Evolutionary conservation across 2,797 vertebrate species (phyloP).

Genomic region (Amazona ochrocephala): DNA sequence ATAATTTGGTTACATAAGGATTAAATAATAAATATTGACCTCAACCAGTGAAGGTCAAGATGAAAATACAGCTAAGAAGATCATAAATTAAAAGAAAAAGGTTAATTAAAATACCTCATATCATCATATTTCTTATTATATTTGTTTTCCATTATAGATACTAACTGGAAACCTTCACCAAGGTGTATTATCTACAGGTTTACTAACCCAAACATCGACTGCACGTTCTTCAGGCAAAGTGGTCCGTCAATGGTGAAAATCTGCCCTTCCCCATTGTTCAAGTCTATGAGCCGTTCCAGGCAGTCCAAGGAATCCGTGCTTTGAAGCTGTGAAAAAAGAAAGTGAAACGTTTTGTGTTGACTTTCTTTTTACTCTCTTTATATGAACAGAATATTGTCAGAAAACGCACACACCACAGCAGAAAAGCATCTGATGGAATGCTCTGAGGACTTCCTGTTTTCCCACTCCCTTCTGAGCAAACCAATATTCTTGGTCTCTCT

Average conservation of each 20-base stretch:
- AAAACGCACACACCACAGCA: background rate
- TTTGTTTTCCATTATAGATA: background rate
- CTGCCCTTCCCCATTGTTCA: constrained; percentile 95
- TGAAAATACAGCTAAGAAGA: background rate
- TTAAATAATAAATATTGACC: background rate
- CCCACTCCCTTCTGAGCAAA: background rate
- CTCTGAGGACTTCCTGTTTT: background rate
- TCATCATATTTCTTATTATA: background rate
- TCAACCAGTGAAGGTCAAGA: background rate
- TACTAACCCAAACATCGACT: constrained; percentile 97
- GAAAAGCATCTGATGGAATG: background rate
- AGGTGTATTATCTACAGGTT: background rate
- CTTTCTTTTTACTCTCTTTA: background rate
- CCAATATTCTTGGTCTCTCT: background rate
- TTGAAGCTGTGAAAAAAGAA: constrained; percentile 83
- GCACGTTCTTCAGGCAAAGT: constrained; percentile 95
- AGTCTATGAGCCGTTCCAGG: constrained; percentile 89
- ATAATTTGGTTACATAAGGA: background rate
- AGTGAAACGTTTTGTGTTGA: background rate
- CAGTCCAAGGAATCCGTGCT: constrained; percentile 92
- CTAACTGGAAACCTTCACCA: background rate
- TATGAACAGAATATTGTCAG: background rate
- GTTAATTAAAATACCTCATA: background rate
- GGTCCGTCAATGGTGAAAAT: constrained; percentile 96
- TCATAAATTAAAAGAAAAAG: background rate